Evolutionary conservation across 1,140 invertebrate species (phyloP).

Genomic region (Cherax quadricarinatus): DNA sequence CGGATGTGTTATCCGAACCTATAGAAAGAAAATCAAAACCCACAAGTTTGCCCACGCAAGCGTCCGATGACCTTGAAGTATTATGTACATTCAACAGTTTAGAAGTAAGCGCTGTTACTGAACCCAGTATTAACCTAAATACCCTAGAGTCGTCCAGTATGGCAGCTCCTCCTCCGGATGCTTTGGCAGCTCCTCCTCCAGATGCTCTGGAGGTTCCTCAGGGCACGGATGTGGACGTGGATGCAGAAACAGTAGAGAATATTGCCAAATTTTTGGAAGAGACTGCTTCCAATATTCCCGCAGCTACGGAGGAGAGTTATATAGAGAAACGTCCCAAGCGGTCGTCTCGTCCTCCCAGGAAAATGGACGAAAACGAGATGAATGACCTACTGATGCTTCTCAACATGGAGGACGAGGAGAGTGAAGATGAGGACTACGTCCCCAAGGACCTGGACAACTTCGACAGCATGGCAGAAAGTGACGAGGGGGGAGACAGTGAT

Average conservation of each 20-base stretch:
- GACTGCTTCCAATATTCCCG: constrained; percentile 44
- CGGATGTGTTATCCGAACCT: neutral
- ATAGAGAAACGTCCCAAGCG: constrained; percentile 70
- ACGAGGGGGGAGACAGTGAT: constrained; percentile 48
- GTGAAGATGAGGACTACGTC: constrained; percentile 73
- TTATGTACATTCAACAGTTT: neutral
- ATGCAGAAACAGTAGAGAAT: constrained; percentile 68
- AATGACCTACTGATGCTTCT: constrained; percentile 71
- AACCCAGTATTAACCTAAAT: neutral
- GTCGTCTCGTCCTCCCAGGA: constrained; percentile 54
- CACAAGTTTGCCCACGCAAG: constrained; percentile 1
- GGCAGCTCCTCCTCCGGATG: neutral
- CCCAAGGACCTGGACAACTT: constrained; percentile 64
- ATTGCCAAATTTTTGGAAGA: constrained; percentile 69
- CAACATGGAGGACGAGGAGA: constrained; percentile 73
- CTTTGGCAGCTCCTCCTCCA: neutral
- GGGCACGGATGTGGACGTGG: constrained; percentile 54
- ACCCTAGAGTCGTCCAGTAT: constrained; percentile 19
- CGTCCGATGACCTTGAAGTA: neutral
- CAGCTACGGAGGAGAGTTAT: constrained; percentile 46
- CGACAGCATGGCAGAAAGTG: constrained; percentile 62
- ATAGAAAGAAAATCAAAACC: neutral
- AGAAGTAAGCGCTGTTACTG: neutral
- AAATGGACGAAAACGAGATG: constrained; percentile 68
- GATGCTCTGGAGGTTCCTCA: constrained; percentile 41